These are phyloP conservation scores for Onthophagus taurus DNA, from an alignment of 1,140 invertebrate genomes.

Conservation along the genomic window DNA sequence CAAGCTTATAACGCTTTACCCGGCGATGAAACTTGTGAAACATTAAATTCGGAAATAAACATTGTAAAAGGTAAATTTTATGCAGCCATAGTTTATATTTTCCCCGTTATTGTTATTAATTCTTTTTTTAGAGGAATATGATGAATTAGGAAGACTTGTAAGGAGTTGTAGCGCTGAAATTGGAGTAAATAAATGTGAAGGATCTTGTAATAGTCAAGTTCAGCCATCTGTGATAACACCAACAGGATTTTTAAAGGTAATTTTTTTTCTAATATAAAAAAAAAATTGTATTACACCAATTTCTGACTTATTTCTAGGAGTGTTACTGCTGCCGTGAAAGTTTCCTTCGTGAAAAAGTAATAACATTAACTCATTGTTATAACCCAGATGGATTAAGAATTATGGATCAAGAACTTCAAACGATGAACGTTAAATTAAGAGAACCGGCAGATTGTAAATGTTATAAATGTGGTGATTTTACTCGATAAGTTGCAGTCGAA, in stretches of 20 bases:
- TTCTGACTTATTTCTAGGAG: constrained; percentile 52
- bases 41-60: constrained; percentile 67
- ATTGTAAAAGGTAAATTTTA: constrained; percentile 57
- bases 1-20: constrained; percentile 7
- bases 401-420: constrained; percentile 46
- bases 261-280: constrained; percentile 1
- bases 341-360: constrained; percentile 65
- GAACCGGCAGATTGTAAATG: constrained; percentile 85
- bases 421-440: constrained; percentile 70
- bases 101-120: constrained; percentile 1
- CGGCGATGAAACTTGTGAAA: constrained; percentile 60
- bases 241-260: constrained; percentile 82
- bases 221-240: constrained; percentile 79
- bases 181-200: constrained; percentile 81
- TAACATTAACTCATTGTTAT: constrained; percentile 77
- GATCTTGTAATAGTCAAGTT: constrained; percentile 80
- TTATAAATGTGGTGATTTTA: constrained; percentile 73
- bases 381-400: constrained; percentile 74
- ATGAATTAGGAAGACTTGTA: constrained; percentile 66
- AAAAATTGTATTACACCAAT: background rate
- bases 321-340: constrained; percentile 86
- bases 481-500: constrained; percentile 40
- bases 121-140: constrained; percentile 67
- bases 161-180: constrained; percentile 81
- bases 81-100: background rate